Evolutionary conservation across 2,797 vertebrate genomes (phyloP), one percentile per base, ranked within the genome.

Genomic region (Pangasius djambal): DNA sequence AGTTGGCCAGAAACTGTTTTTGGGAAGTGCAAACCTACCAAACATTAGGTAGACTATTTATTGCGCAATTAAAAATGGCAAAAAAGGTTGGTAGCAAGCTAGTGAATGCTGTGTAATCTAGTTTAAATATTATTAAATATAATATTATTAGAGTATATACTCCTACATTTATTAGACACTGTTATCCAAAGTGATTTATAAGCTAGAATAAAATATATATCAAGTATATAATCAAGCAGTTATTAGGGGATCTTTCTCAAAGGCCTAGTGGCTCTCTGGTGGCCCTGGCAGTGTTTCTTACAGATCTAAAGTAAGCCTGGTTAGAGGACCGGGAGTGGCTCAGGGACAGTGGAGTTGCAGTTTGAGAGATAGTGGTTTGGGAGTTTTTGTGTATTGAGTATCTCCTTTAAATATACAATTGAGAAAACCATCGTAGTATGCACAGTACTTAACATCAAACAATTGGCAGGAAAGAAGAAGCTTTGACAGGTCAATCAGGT

Each of bases 381-480:
- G 7, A 7, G 10, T 77, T 55, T 31, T 79, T 55, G n/a, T 79
- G 28, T 79, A 55, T 8, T 0, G 3, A 31, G 25, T n/a, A 55
- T 78, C 1, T 78, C 10, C 34, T 55, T 79, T 55, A 34, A 34
- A 55, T 34, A 34, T 20, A 81, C 7, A 81, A 59, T 2, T 59
- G 52, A 81, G 78, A 81, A 81, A 59, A 22, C 18, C 37, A 22
- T 6, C 13, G 16, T 12, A 79, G 50, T 16, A 55, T 6, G 5
- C 78, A 57, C 7, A 81, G 78, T 81, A 59, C 15, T 34, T 59
- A 81, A 81, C 18, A 59, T 81, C 16, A 37, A 50, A 81, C 77
- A 81, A 55, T 55, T 52, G 55, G 16, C 77, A 79, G 77, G 77
- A 79, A 79, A 52, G 48, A 55, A 20, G n/a, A 55, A 79, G 77